Evolutionary conservation across 2,888 invertebrate species (phyloP).

Genomic region (Falcaria lacertinaria): DNA sequence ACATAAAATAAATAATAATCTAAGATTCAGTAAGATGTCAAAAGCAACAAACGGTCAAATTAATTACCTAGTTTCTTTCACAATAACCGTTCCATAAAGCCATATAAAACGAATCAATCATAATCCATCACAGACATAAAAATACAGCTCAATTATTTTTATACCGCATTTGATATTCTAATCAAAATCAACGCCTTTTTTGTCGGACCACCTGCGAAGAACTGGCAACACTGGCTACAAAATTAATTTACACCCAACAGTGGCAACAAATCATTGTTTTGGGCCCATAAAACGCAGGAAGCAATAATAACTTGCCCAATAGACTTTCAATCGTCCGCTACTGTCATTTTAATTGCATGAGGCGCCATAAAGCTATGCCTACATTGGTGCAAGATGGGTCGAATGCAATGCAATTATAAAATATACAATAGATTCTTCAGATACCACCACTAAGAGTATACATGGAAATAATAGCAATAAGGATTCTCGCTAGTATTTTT

Average conservation of each 20-base stretch:
- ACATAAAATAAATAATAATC: too few species aligned
- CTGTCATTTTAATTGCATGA: neutral
- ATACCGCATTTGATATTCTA: neutral
- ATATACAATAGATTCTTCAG: neutral
- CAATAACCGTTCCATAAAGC: too few species aligned
- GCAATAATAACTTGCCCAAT: constrained; percentile 1
- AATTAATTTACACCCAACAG: neutral
- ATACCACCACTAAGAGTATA: too few species aligned
- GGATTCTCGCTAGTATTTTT: too few species aligned
- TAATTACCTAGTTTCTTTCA: too few species aligned
- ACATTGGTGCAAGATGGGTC: neutral
- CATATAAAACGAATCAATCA: neutral
- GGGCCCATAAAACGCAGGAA: constrained; percentile 1
- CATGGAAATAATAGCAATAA: too few species aligned
- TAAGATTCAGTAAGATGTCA: too few species aligned
- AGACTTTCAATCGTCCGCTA: neutral
- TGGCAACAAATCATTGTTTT: constrained; percentile 1
- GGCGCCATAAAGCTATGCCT: neutral
- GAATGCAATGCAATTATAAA: neutral
- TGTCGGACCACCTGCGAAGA: neutral
- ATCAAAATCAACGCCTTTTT: neutral
- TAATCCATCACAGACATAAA: neutral
- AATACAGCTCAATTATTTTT: neutral
- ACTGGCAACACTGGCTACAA: neutral
- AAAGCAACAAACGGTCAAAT: too few species aligned